Percentiles rank a stretch among this genome's conserved stretches.
These are phyloP conservation scores for Helogale parvula DNA, from an alignment of 2,113 vertebrate genomes.

Conservation along the genomic window DNA sequence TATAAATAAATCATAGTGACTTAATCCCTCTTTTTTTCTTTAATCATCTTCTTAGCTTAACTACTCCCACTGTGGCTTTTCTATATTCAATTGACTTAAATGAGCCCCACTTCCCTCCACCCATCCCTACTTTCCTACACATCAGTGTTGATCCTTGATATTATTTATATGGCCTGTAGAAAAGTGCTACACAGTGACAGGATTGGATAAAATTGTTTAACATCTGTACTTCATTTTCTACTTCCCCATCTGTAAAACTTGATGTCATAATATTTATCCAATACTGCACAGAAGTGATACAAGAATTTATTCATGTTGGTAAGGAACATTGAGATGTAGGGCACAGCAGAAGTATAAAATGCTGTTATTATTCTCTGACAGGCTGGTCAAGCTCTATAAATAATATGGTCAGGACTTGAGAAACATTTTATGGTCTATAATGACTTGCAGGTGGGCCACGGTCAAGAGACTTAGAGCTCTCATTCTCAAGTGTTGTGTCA, in stretches of 20 bases:
- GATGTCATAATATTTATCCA: constrained; percentile 80
- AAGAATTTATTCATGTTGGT: constrained; percentile 65
- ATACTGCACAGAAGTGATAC: constrained; percentile 65
- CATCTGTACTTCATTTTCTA: constrained; percentile 78
- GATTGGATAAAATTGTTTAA: constrained; percentile 74
- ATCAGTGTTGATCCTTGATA: constrained; percentile 32
- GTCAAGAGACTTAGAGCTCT: background rate
- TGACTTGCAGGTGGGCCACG: constrained; percentile 71
- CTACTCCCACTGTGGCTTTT: background rate
- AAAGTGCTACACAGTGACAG: constrained; percentile 59
- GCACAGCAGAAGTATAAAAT: constrained; percentile 70
- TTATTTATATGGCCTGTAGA: constrained; percentile 54
- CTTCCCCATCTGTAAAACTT: constrained; percentile 72
- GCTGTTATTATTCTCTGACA: constrained; percentile 72
- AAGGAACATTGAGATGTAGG: constrained; percentile 60
- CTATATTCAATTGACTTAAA: constrained; percentile 22
- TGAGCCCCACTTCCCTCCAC: background rate
- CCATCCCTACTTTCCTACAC: constrained; percentile 17
- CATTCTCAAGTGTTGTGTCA: constrained; percentile 45
- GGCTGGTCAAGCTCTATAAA: constrained; percentile 77
- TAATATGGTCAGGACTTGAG: constrained; percentile 64
- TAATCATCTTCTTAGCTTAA: constrained; percentile 1
- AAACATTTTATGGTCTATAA: constrained; percentile 59
- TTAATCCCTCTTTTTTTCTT: background rate
- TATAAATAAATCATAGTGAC: constrained; percentile 50